A percentile compares a stretch with the other conserved stretches of the same genome.
These are phyloP conservation scores for Mastomys natalensis DNA, from an alignment of 2,113 vertebrate species.

Conservation along the genomic window DNA sequence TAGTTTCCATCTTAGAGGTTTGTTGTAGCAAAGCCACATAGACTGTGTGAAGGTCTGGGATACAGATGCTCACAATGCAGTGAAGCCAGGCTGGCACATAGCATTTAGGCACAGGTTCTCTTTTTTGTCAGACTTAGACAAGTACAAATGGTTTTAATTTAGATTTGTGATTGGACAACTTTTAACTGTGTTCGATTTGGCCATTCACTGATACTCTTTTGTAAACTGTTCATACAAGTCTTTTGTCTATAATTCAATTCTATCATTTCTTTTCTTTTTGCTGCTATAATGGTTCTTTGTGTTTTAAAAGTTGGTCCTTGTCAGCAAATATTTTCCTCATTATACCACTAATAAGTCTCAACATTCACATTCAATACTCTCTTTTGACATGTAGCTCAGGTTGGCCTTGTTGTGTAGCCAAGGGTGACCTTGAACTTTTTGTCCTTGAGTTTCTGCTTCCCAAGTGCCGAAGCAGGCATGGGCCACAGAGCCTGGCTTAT, in stretches of 20 bases:
- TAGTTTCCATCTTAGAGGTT: neutral
- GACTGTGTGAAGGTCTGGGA: neutral
- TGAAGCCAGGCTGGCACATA: neutral
- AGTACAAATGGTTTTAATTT: slow-evolving; percentile 8
- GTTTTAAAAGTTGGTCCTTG: slow-evolving; percentile 4
- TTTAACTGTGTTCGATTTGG: neutral
- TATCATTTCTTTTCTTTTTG: slow-evolving; percentile 6
- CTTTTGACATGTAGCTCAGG: neutral
- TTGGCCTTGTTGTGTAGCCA: neutral
- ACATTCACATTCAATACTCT: neutral
- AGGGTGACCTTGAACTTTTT: neutral
- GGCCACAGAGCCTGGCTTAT: neutral
- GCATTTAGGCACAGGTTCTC: neutral
- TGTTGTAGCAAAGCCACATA: neutral
- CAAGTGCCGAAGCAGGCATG: neutral
- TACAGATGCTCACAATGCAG: neutral
- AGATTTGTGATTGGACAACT: neutral
- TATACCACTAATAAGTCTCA: neutral
- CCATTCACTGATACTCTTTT: slow-evolving; percentile 17
- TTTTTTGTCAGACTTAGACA: neutral
- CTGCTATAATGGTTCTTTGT: neutral
- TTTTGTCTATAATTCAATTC: slow-evolving; percentile 35
- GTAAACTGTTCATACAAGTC: neutral
- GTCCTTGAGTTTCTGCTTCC: neutral
- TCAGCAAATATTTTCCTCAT: neutral